phyloP scores from a whole-genome alignment of 2,113 vertebrate species.

The Syngnathus typhle region DNA sequence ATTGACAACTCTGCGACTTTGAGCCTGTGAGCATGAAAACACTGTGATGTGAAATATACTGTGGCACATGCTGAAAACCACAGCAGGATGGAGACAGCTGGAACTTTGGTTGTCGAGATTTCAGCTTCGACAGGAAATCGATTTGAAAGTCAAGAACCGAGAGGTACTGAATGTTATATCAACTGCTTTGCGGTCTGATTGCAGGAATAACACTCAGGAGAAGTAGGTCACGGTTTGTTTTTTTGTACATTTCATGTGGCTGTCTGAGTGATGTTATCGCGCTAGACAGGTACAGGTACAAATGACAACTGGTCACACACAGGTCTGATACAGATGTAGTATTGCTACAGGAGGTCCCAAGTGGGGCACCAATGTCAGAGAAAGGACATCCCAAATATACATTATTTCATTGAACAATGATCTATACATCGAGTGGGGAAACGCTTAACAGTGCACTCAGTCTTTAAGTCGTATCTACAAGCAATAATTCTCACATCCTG shows the following conservation, averaged over 20 bases:
- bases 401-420: slow-evolving; percentile 17
- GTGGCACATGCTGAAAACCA: slow-evolving; percentile 12
- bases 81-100: slow-evolving; percentile 6
- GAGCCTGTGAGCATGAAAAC: slow-evolving; percentile 9
- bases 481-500: slow-evolving; percentile 18
- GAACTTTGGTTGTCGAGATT: slow-evolving; percentile 24
- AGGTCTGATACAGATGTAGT: slow-evolving; percentile 27
- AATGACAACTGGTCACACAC: slow-evolving; percentile 49
- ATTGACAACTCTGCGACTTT: slow-evolving; percentile 2
- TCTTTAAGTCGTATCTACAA: slow-evolving; percentile 24
- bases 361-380: slow-evolving; percentile 47
- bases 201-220: slow-evolving; percentile 17
- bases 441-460: slow-evolving; percentile 35
- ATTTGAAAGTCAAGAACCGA: neutral
- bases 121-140: slow-evolving; percentile 1
- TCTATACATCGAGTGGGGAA: slow-evolving; percentile 28
- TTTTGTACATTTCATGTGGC: slow-evolving; percentile 13
- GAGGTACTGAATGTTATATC: neutral
- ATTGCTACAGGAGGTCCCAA: slow-evolving; percentile 39
- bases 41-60: neutral
- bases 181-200: neutral
- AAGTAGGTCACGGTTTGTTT: slow-evolving; percentile 19
- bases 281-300: slow-evolving; percentile 39
- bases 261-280: neutral
- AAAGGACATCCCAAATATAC: slow-evolving; percentile 34